Base-by-base conservation (phyloP, 2,113 vertebrate species). In the Terrapene triunguis region DNA sequence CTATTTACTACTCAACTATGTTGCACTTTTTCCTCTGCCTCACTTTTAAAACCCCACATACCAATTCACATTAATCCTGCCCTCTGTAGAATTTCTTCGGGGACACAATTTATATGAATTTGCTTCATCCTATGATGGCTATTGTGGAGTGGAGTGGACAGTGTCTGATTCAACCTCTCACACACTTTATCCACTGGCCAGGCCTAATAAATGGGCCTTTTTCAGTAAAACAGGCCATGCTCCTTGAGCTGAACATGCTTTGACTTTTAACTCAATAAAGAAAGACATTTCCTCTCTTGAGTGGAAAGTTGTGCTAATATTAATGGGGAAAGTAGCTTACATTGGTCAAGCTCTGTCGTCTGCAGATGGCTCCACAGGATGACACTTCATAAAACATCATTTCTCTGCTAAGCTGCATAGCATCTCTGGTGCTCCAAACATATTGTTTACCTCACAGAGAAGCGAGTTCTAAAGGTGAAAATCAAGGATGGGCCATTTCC, bases 401-500 rank as follows among this genome's bases (percentile, higher is more conserved):
- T 97, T 90, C 57, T 96, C 82, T 95, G 38, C 62, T 92, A 94
- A 95, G 88, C 69, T 89, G 50, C 86, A 80, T 62, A 95, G 48
- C 44, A 82, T 35, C 69, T 83, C 87, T 96, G 17, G 38, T 95
- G 69, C 48, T 27, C 13, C 65, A 89, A 89, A 89, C 95, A 96
- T 95, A 95, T 85, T 96, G 94, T 94, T 96, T 89, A 88, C 76
- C 79, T 96, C 94, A 88, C 80, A 94, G 72, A 96, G 82, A 54
- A 84, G n/a, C 84, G 89, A 74, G 89, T 94, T 94, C 95, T 94
- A 93, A 95, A 97, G 96, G 97, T 96, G 91, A 94, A 76, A 91
- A 90, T 89, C 94, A 90, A 96, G 91, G 22, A 65, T 76, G 80
- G 84, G 92, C 94, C 94, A 92, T 72, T 57, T 79, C 55, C 44